Evolutionary conservation across 2,888 invertebrate genomes (phyloP).

Genomic region (Latrodectus hesperus): DNA sequence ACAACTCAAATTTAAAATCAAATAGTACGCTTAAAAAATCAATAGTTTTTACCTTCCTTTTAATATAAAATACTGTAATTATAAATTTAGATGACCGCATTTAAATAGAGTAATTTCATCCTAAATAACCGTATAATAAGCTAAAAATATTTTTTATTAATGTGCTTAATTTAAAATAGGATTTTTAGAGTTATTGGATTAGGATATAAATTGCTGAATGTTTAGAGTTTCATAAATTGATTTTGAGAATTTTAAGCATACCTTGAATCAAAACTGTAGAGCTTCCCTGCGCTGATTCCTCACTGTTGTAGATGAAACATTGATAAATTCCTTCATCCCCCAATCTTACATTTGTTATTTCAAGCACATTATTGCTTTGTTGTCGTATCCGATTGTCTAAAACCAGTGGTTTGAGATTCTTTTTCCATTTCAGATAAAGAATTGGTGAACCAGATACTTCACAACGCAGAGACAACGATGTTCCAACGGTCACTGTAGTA

Average conservation of each 20-base stretch:
- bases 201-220: too few relatives aligned
- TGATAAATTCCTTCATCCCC: constrained; percentile 69
- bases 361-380: constrained; percentile 65
- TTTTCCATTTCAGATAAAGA: constrained; percentile 65
- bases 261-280: constrained; percentile 58
- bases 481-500: constrained; percentile 56
- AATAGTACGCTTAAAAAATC: too few relatives aligned
- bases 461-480: constrained; percentile 56
- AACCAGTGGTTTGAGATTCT: constrained; percentile 58
- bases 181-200: too few relatives aligned
- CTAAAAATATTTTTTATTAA: too few relatives aligned
- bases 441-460: constrained; percentile 65
- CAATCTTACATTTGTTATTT: constrained; percentile 58
- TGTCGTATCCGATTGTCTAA: constrained; percentile 59
- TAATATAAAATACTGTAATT: too few relatives aligned
- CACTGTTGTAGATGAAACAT: constrained; percentile 66
- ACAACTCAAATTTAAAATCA: too few relatives aligned
- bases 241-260: background rate
- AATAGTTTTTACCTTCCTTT: too few relatives aligned
- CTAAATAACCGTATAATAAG: too few relatives aligned
- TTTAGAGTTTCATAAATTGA: too few relatives aligned
- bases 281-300: constrained; percentile 64
- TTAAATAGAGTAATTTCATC: too few relatives aligned
- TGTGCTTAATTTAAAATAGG: too few relatives aligned
- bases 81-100: too few relatives aligned